These are phyloP conservation scores for Periophthalmus magnuspinnatus DNA, from an alignment of 2,797 vertebrate genomes.

Conservation along the genomic window DNA sequence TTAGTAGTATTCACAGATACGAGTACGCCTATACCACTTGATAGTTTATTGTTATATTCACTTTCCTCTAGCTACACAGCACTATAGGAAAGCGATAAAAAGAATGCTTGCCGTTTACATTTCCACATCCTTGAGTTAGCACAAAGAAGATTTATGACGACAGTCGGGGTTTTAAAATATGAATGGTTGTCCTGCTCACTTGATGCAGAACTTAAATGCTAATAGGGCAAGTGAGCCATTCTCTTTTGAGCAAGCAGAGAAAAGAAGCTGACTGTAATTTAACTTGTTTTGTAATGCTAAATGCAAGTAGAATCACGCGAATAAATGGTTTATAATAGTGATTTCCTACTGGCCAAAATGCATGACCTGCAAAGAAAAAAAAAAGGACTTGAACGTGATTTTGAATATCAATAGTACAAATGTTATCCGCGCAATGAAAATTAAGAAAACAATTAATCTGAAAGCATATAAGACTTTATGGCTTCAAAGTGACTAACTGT, in stretches of 20 bases:
- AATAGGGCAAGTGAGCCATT: background rate
- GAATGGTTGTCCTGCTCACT: constrained; percentile 22
- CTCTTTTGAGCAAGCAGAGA: background rate
- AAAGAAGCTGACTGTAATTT: background rate
- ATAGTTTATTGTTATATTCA: too few relatives aligned
- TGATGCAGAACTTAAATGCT: background rate
- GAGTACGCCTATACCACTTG: too few relatives aligned
- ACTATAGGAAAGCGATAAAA: constrained; percentile 16
- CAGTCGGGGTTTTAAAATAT: constrained; percentile 47
- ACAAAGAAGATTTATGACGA: constrained; percentile 43
- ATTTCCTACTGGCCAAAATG: background rate
- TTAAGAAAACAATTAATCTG: too few relatives aligned
- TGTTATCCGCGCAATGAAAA: too few relatives aligned
- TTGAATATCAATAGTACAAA: background rate
- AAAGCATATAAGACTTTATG: too few relatives aligned
- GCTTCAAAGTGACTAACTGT: too few relatives aligned
- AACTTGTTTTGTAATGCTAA: background rate
- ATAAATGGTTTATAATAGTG: background rate
- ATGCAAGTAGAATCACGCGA: background rate
- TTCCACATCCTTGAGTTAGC: constrained; percentile 25
- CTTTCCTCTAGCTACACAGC: too few relatives aligned
- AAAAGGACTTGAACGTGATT: background rate
- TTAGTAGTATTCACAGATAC: too few relatives aligned
- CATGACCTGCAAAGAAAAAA: too few relatives aligned
- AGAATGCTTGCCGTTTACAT: constrained; percentile 27